Conservation (phyloP, 2,797 vertebrate species). For the Sylvilagus floridanus region DNA sequence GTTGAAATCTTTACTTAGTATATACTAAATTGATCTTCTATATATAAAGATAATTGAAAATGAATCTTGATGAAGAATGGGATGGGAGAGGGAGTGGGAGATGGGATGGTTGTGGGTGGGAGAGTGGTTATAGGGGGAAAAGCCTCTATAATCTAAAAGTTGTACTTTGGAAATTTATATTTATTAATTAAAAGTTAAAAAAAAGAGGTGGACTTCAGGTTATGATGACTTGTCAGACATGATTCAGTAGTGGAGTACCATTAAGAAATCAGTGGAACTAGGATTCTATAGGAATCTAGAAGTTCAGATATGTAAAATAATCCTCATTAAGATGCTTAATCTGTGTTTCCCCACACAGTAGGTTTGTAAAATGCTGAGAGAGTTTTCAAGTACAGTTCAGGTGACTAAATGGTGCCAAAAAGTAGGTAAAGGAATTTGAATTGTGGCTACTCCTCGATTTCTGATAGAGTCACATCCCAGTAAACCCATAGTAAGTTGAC, state of each 20-base stretch:
- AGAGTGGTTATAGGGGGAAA: too few species aligned
- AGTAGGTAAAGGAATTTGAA: neutral
- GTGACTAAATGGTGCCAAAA: neutral
- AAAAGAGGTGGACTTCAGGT: neutral
- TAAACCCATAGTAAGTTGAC: neutral
- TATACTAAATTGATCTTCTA: too few species aligned
- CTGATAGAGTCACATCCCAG: neutral
- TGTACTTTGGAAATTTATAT: too few species aligned
- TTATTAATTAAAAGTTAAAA: too few species aligned
- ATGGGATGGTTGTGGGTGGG: too few species aligned
- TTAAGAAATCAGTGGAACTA: neutral
- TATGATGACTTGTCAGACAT: neutral
- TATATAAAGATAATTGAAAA: too few species aligned
- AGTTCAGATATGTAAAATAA: slow-evolving; percentile 11
- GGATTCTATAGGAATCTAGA: neutral
- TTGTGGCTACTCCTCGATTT: neutral
- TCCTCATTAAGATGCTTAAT: slow-evolving; percentile 12
- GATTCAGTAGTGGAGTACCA: neutral
- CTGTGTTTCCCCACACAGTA: neutral
- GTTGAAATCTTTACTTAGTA: too few species aligned
- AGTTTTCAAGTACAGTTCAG: neutral
- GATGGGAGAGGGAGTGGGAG: too few species aligned
- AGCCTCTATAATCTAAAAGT: too few species aligned
- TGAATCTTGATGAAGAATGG: too few species aligned
- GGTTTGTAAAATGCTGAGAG: slow-evolving; percentile 11